These are phyloP conservation scores for Pyrrhia umbra DNA, from an alignment of 2,888 invertebrate genomes.

Conservation along the genomic window DNA sequence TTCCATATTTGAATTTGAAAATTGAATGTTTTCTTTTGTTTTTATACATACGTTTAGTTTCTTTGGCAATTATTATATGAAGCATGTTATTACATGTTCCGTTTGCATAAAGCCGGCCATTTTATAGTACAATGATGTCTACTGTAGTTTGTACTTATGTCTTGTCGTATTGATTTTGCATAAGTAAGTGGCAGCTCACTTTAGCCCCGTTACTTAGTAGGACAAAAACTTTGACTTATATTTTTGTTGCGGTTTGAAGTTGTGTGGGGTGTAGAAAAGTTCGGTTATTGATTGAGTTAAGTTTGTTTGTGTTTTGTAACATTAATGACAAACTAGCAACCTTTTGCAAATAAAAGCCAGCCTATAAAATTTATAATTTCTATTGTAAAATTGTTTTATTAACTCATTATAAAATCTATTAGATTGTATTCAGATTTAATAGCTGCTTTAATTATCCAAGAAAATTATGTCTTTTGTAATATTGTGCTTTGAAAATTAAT, in stretches of 20 bases:
- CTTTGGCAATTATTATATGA: background rate
- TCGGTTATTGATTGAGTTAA: background rate
- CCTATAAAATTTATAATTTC: too few relatives aligned
- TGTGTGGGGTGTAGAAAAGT: background rate
- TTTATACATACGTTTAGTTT: too few relatives aligned
- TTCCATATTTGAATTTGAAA: background rate
- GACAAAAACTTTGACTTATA: background rate
- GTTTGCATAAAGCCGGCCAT: background rate
- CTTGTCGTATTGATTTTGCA: slow-evolving; percentile 45
- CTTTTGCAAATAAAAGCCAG: too few relatives aligned
- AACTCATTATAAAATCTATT: background rate
- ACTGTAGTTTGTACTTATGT: slow-evolving; percentile 11
- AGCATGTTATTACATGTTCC: background rate
- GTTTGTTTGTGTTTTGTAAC: slow-evolving; percentile 4
- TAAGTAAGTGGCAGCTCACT: slow-evolving; percentile 21
- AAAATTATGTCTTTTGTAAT: slow-evolving; percentile 16
- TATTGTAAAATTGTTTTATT: background rate
- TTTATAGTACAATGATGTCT: slow-evolving; percentile 19
- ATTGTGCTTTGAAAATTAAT: slow-evolving; percentile 1
- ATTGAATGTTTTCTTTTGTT: background rate
- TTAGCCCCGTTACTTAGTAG: slow-evolving; percentile 6
- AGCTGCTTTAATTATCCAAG: background rate
- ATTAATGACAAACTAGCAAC: background rate
- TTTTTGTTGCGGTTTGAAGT: slow-evolving; percentile 1
- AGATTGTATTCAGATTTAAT: background rate